Conservation (phyloP, 2,797 vertebrate genomes). For the Hippocampus kuda region DNA sequence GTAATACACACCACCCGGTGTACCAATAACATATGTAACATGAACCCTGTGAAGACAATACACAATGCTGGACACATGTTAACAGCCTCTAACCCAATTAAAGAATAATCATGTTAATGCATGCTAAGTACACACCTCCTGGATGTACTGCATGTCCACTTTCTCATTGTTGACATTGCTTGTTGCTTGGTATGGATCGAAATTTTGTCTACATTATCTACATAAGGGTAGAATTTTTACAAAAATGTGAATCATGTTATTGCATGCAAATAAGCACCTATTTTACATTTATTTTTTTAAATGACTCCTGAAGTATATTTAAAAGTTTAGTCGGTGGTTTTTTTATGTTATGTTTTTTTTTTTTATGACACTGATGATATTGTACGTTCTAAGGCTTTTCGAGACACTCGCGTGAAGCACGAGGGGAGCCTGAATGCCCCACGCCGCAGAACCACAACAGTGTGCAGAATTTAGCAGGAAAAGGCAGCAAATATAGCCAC, state of each 20-base stretch:
- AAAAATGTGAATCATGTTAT: too few species aligned
- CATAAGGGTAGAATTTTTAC: too few species aligned
- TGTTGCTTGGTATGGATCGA: too few species aligned
- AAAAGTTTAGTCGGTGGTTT: too few species aligned
- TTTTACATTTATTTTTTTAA: too few species aligned
- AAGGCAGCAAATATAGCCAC: slow-evolving; percentile 2
- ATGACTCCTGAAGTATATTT: too few species aligned
- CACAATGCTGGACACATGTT: background rate
- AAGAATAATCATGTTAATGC: slow-evolving; percentile 1
- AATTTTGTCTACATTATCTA: too few species aligned
- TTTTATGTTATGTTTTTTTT: too few species aligned
- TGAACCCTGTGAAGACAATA: slow-evolving; percentile 2
- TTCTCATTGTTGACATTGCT: too few species aligned
- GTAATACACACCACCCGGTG: background rate
- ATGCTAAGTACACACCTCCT: background rate
- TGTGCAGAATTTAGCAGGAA: background rate
- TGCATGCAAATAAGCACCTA: too few species aligned
- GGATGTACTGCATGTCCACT: background rate
- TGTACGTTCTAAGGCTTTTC: background rate
- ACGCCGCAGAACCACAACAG: background rate
- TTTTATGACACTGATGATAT: too few species aligned
- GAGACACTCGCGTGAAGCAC: background rate
- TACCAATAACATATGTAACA: background rate
- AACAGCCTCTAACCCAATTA: background rate
- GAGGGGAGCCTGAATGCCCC: background rate